Conservation (phyloP, 2,797 vertebrate genomes). For the Gadopsis bispinosus region DNA sequence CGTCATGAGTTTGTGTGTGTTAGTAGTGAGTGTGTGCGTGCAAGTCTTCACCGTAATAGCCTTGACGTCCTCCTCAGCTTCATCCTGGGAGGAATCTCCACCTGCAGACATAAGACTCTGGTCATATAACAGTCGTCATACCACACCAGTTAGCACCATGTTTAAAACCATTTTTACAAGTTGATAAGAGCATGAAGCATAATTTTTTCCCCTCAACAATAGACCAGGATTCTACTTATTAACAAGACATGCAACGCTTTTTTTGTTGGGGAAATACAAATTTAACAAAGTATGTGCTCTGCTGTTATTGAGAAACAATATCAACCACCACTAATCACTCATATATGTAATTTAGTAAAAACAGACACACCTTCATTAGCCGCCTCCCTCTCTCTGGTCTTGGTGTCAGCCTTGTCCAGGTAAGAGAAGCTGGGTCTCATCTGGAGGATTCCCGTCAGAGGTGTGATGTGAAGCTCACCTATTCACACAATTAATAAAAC, state of each 20-base stretch:
- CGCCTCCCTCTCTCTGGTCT: conserved; percentile 94
- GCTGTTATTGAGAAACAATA: background rate
- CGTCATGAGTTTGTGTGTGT: background rate
- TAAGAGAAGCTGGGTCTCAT: conserved; percentile 97
- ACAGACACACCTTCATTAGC: conserved; percentile 90
- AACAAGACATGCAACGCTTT: background rate
- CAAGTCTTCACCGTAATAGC: conserved; percentile 91
- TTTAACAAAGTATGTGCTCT: no score
- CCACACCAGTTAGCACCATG: background rate
- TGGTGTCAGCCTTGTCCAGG: conserved; percentile 95
- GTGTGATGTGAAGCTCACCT: conserved; percentile 98
- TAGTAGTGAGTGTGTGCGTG: background rate
- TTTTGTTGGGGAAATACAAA: background rate
- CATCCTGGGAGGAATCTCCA: conserved; percentile 99
- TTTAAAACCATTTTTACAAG: background rate
- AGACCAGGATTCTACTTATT: background rate
- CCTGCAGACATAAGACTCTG: conserved; percentile 78
- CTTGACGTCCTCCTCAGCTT: conserved; percentile 95
- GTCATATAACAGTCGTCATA: background rate
- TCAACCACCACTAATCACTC: background rate
- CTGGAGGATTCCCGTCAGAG: conserved; percentile 96
- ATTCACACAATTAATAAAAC: conserved; percentile 35
- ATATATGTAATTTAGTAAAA: background rate
- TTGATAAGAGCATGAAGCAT: background rate
- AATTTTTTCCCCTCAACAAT: no score